Conservation (phyloP, 2,888 invertebrate genomes). For the Cerastoderma edule region DNA sequence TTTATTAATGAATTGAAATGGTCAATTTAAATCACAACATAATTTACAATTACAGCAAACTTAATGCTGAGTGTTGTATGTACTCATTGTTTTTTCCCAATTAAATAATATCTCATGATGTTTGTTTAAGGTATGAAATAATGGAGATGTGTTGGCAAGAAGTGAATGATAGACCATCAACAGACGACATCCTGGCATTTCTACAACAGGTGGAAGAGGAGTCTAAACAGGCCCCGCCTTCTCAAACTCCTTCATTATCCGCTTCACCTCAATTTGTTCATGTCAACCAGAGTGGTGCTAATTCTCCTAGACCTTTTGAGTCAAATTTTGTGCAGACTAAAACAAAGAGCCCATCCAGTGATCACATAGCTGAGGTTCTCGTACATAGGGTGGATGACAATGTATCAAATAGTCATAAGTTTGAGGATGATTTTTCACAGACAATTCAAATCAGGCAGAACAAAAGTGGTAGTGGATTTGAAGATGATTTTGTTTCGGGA, state of each 20-base stretch:
- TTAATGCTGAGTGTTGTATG: not conserved
- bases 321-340: slow-evolving; percentile 58
- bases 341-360: slow-evolving; percentile 45
- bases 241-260: slow-evolving; percentile 21
- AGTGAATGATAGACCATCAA: slow-evolving; percentile 84
- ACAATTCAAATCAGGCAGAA: slow-evolving; percentile 44
- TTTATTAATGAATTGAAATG: no score
- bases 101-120: no score
- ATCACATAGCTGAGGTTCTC: slow-evolving; percentile 57
- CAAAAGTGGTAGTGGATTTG: slow-evolving; percentile 44
- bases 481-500: slow-evolving; percentile 52
- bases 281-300: slow-evolving; percentile 41
- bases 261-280: slow-evolving; percentile 30
- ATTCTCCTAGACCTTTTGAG: slow-evolving; percentile 37
- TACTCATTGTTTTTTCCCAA: slow-evolving; percentile 6
- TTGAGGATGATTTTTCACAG: slow-evolving; percentile 57
- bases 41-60: no score
- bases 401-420: slow-evolving; percentile 31
- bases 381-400: slow-evolving; percentile 53
- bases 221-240: slow-evolving; percentile 47
- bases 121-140: slow-evolving; percentile 88
- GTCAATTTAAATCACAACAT: no score
- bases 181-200: slow-evolving; percentile 86
- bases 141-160: slow-evolving; percentile 90
- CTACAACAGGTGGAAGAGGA: slow-evolving; percentile 85